Base-by-base conservation (phyloP, 2,113 vertebrate genomes). In the Hydropotes inermis region DNA sequence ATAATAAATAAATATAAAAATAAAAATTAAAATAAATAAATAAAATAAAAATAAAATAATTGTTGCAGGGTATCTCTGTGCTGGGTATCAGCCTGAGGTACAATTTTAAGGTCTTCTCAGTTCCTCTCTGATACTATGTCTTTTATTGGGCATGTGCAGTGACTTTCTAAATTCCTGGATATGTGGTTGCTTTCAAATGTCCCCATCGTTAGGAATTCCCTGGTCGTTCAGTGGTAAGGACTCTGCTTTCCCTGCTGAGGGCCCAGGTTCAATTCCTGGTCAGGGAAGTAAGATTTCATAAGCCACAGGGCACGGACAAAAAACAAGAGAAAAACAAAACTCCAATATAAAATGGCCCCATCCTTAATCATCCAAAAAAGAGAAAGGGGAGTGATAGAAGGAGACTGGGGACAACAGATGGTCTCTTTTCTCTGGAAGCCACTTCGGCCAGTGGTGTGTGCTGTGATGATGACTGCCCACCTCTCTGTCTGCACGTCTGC, bases 381-480 rank as follows among this genome's bases (percentile, higher is more conserved):
- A 28, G 16, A 50, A 54, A 25, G 39, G 36, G 60, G n/a, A 30
- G 23, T 55, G 57, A 36, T n/a, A 11, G 74, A 36, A n/a, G n/a
- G 11, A 36, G 45, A 23, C 0, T 6, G 76, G 10, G 86, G 39
- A 54, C 47, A 25, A 36, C 76, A 55, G 36, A 19, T 5, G 17
- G 15, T 54, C 57, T 64, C n/a, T 16, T 61, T n/a, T 23, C 58
- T 52, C 23, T 81, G 23, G 47, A 95, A 52, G 81, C 36, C 36
- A 4, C 45, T 45, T 61, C 3, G 15, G 64, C 33, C 45, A 30
- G 17, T 17, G 27, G 16, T 23, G 9, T 30, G 57, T 36, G 28
- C 43, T n/a, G 10, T 50, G 19, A 0, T n/a, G 7, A 9, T 6
- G 25, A 36, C 45, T 21, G 27, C 43, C 19, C 13, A 2, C 19